These are phyloP conservation scores for Sciaenops ocellatus DNA, from an alignment of 2,797 vertebrate genomes.

Conservation along the genomic window DNA sequence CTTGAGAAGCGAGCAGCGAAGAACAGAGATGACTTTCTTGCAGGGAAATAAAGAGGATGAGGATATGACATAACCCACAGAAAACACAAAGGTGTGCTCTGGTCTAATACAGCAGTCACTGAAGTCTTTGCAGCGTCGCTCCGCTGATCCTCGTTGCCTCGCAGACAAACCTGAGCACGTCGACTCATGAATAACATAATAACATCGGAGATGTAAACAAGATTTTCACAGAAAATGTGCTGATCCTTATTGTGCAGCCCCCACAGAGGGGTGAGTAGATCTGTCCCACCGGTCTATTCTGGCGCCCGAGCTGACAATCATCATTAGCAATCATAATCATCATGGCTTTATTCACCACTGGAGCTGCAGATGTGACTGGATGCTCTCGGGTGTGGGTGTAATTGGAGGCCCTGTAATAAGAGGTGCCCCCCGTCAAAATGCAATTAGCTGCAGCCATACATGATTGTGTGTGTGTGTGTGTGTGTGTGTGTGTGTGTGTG, in stretches of 20 bases:
- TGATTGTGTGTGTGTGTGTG: not conserved
- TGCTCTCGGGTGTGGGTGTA: constrained; percentile 29
- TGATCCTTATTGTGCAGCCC: constrained; percentile 18
- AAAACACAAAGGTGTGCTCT: not conserved
- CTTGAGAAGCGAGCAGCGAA: not conserved
- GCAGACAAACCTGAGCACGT: constrained; percentile 3
- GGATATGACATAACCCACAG: not conserved
- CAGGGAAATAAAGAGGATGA: not conserved
- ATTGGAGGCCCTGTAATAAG: constrained; percentile 22
- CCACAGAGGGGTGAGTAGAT: not conserved
- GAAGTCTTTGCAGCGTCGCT: not conserved
- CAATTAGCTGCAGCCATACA: constrained; percentile 18
- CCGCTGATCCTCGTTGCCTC: not conserved
- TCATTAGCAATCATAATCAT: constrained; percentile 36
- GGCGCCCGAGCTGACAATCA: constrained; percentile 38
- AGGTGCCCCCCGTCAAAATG: constrained; percentile 28
- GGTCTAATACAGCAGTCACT: not conserved
- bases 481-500: not conserved
- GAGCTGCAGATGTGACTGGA: constrained; percentile 21
- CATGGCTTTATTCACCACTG: constrained; percentile 1
- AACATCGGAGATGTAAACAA: constrained; percentile 14
- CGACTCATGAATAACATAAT: constrained; percentile 41
- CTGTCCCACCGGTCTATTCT: constrained; percentile 3
- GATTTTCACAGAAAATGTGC: constrained; percentile 28
- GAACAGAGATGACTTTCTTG: not conserved